Conservation (phyloP, 2,888 invertebrate genomes). For the Anthophora plumipes region DNA sequence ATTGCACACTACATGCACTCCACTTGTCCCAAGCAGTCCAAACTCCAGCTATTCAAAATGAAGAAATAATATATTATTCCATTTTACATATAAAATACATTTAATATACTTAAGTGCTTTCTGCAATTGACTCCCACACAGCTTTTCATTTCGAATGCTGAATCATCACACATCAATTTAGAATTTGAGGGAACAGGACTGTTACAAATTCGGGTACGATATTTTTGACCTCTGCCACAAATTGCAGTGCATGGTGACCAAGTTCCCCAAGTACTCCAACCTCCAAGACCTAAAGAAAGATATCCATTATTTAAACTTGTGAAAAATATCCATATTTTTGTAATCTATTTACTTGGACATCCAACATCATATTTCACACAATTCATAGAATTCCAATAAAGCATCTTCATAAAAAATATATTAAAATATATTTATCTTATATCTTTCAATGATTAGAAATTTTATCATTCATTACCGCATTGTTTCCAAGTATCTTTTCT, state of each 20-base stretch:
- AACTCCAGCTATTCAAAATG: constrained; percentile 47
- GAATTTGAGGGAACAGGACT: constrained; percentile 74
- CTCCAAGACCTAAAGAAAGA: constrained; percentile 74
- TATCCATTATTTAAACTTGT: not conserved
- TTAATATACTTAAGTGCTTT: constrained; percentile 44
- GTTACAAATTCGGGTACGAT: constrained; percentile 84
- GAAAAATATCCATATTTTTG: not conserved
- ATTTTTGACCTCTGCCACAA: constrained; percentile 85
- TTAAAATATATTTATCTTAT: not conserved
- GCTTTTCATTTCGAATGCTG: constrained; percentile 44
- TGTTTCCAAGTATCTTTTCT: constrained; percentile 83
- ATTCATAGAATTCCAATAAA: constrained; percentile 85
- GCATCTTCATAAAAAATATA: constrained; percentile 58
- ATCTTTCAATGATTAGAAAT: not conserved
- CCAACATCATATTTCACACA: constrained; percentile 86
- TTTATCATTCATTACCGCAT: constrained; percentile 80
- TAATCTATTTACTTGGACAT: constrained; percentile 82
- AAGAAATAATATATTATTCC: not conserved
- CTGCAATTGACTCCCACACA: constrained; percentile 63
- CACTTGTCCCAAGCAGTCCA: constrained; percentile 64
- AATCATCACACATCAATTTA: constrained; percentile 59
- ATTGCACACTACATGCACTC: constrained; percentile 59
- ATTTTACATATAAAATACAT: not conserved
- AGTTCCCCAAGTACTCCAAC: constrained; percentile 85
- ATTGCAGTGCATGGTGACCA: constrained; percentile 85